phyloP scores from a whole-genome alignment of 2,888 invertebrate species.

The Anagyrus pseudococci region DNA sequence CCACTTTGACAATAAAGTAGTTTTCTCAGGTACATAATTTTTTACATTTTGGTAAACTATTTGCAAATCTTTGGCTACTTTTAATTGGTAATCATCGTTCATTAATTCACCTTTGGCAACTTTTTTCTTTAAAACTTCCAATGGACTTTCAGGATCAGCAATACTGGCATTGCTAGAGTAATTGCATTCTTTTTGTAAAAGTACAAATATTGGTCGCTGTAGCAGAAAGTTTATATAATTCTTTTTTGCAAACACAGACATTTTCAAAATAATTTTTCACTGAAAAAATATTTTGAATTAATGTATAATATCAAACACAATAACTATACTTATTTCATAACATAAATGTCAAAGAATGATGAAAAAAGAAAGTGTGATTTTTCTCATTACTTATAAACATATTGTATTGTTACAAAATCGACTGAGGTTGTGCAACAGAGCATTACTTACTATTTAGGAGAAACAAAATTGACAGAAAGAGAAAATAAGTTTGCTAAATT shows the following conservation, averaged over 20 bases:
- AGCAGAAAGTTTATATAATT: constrained; percentile 42
- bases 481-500: no score
- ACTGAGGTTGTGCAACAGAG: no score
- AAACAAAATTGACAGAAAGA: no score
- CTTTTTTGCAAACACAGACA: constrained; percentile 45
- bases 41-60: constrained; percentile 71
- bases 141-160: constrained; percentile 57
- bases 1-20: constrained; percentile 61
- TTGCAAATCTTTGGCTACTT: constrained; percentile 75
- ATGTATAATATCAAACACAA: not conserved
- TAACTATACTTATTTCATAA: no score
- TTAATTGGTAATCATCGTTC: constrained; percentile 76
- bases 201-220: constrained; percentile 38
- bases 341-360: not conserved
- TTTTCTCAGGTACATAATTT: constrained; percentile 66
- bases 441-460: no score
- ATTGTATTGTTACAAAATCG: no score
- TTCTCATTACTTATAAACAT: no score
- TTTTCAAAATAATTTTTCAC: constrained; percentile 29
- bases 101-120: constrained; percentile 68
- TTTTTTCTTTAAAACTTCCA: constrained; percentile 66
- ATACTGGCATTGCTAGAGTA: constrained; percentile 32
- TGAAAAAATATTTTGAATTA: constrained; percentile 12
- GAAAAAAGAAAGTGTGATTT: no score
- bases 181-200: constrained; percentile 35